Base-by-base conservation (phyloP, 2,888 invertebrate species). In the Caenorhabditis wallacei region DNA sequence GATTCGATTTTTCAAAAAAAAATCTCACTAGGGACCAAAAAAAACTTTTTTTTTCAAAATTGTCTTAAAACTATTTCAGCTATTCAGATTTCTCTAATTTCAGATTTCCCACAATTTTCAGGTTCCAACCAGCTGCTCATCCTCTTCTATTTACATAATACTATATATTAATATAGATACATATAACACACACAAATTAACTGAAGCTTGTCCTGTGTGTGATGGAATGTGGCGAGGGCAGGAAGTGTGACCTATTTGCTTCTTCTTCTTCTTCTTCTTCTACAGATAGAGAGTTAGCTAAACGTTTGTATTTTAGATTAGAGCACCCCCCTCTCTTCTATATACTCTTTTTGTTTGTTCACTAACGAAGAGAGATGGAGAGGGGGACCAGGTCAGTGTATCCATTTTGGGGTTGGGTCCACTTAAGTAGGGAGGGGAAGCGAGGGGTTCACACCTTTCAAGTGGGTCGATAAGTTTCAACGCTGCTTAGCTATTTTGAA, bases 221-320 rank as follows among this genome's bases (percentile, higher is more conserved):
- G 40, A 11, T 59, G 61, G 48, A 64, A 48, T 64, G 48, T 8
- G 22, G 43, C 35, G 8, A 13, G 16, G n/a, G 43, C 16, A 64
- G 79, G 79, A 79, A 79, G 79, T 79, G 79, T 79, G 71, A 71
- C 71, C 48, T 80, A 61, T 80, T 80, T 80, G 80, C 63, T 66
- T 37, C 66, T 30, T 8, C 8, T 8, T 30, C 30, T 30, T 30
- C 30, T 30, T 30, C 30, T 30, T 8, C 8, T 8, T 51, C 48
- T n/a, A 8, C 16, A 10, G 18, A 57, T 43, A 61, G 43, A 66
- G 26, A 48, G 54, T 63, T 66, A 57, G 51, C 68, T 37, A 48
- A 56, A 59, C 43, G 59, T 80, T 72, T 80, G 80, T 72, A n/a
- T 43, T 66, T 13, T 40, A 72, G 80, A 80, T 80, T 80, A 80